Evolutionary conservation across 2,888 invertebrate genomes (phyloP), one percentile per base, ranked within the genome.

Genomic region (Carpatolechia fugitivella): DNA sequence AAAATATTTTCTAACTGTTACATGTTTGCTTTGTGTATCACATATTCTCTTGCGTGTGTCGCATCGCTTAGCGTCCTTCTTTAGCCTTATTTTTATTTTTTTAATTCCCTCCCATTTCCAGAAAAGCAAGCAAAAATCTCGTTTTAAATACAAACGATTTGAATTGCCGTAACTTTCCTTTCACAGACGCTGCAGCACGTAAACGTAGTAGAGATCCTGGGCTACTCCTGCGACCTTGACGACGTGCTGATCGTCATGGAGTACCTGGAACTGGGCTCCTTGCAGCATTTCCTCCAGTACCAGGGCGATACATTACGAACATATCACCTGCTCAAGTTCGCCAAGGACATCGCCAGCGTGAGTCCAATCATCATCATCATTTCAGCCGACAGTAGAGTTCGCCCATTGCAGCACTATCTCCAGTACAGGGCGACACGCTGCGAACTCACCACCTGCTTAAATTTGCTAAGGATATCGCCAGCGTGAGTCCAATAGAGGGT

Each of bases 191-290:
- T 98, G 41, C 93, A 94, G 66, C 98, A 98, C 87, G 93, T 93
- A 46, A 97, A 98, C 82, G 96, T 98, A 63, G 97, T 98, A 0
- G 94, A 95, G 84, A 96, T 98, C 66, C 92, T 96, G 56, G 96
- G 95, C 16, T 95, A 95, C 59, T 95, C 96, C 65, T 93, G 95
- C 67, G 94, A 94, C 62, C 77, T 80, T 8, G 94, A 95, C 0
- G 94, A 95, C 66, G 92, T 95, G 11, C 93, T 94, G 55, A 92
- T 97, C 55, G 95, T 98, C 8, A 97, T 98, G 97, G 97, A 98
- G 83, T 97, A 93, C 72, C 91, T 97, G 5, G 94, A 94, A 56
- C 94, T 95, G 65, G 96, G 97, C 33, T 97, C 97, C 0, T 92
- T 98, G 58, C 92, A 94, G 68, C 93, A 94, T 74, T 97, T 96